A percentile compares a stretch with the other conserved stretches of the same genome.
Conservation (phyloP, 2,888 invertebrate genomes). For the Rhogogaster chlorosoma region DNA sequence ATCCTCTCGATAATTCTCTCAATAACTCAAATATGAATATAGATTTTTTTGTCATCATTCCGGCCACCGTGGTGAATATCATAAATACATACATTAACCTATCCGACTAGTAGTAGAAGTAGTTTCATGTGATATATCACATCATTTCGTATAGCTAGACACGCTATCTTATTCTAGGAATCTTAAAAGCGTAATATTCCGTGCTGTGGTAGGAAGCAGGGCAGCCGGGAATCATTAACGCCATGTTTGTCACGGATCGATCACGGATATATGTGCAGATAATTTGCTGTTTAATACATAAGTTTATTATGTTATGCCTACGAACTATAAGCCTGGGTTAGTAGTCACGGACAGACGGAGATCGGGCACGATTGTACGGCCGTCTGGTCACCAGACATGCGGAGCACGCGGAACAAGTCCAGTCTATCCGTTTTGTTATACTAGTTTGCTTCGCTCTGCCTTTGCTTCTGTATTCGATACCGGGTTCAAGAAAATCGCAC, state of each 20-base stretch:
- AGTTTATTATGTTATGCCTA: slow-evolving; percentile 34
- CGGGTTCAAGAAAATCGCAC: slow-evolving; percentile 7
- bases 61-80: background rate
- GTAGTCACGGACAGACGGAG: slow-evolving; percentile 54
- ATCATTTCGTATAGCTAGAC: background rate
- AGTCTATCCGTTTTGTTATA: slow-evolving; percentile 42
- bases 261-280: slow-evolving; percentile 39
- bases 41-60: background rate
- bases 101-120: background rate
- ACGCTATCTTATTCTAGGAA: background rate
- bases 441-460: background rate
- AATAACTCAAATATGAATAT: background rate
- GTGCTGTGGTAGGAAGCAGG: background rate
- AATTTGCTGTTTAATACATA: slow-evolving; percentile 30
- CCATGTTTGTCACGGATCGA: slow-evolving; percentile 42
- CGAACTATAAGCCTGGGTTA: slow-evolving; percentile 12
- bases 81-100: background rate
- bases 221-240: slow-evolving; percentile 27
- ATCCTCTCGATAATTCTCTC: background rate
- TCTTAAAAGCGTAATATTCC: slow-evolving; percentile 1
- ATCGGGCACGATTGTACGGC: slow-evolving; percentile 72
- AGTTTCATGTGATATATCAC: background rate
- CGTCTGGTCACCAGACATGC: slow-evolving; percentile 69
- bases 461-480: slow-evolving; percentile 6
- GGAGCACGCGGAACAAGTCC: slow-evolving; percentile 71